Evolutionary conservation across 2,797 vertebrate genomes (phyloP).

Genomic region (Danio kyathit): DNA sequence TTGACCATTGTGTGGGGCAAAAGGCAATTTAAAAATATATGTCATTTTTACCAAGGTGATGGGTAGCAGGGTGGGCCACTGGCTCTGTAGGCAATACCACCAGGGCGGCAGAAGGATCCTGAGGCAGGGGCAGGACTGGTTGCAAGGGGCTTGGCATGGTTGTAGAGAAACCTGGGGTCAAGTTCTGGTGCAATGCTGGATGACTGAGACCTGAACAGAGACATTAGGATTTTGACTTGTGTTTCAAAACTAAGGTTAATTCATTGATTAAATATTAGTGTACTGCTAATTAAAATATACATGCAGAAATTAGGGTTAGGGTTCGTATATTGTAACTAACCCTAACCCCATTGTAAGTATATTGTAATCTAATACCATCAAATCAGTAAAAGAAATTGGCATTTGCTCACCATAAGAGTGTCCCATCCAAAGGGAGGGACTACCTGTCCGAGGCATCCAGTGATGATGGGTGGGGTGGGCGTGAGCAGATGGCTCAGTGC

Average conservation of each 20-base stretch:
- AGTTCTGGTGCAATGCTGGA: constrained; percentile 87
- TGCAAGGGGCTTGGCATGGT: constrained; percentile 90
- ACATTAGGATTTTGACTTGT: neutral
- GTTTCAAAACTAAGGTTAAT: constrained; percentile 10
- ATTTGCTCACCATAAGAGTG: constrained; percentile 89
- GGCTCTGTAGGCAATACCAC: constrained; percentile 93
- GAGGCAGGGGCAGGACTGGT: constrained; percentile 90
- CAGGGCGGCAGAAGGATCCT: constrained; percentile 85
- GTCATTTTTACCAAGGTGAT: constrained; percentile 84
- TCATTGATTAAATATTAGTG: constrained; percentile 11
- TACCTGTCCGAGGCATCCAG: constrained; percentile 95
- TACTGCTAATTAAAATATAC: constrained; percentile 16
- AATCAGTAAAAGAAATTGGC: constrained; percentile 11
- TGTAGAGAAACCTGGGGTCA: constrained; percentile 89
- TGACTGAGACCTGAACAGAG: constrained; percentile 86
- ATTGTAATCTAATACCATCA: constrained; percentile 16
- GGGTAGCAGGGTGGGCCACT: constrained; percentile 83
- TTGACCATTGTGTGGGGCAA: neutral
- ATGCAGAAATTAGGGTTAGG: constrained; percentile 7
- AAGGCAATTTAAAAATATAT: neutral
- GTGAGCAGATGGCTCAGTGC: constrained; percentile 84
- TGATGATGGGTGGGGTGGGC: constrained; percentile 89
- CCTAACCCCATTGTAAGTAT: too few species aligned
- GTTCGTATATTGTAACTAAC: too few species aligned
- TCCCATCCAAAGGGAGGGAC: constrained; percentile 97